Evolutionary conservation across 23 tunicate species (phyloP).

Genomic region (Ascidia mentula): DNA sequence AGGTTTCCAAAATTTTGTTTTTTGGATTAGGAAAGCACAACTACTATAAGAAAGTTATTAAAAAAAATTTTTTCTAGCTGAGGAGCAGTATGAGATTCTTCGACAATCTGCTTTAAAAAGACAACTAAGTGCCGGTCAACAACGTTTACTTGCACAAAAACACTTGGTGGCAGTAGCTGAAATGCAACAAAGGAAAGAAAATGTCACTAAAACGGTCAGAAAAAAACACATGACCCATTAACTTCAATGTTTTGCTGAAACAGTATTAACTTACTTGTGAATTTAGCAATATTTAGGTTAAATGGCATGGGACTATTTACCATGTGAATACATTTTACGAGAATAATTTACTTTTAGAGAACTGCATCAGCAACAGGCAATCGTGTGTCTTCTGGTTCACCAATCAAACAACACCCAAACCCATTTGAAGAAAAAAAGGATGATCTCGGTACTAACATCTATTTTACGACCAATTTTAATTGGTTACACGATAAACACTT

Average conservation of each 20-base stretch:
- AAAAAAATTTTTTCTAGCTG: conserved; percentile 36
- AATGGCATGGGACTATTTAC: too few relatives aligned
- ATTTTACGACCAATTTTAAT: too few relatives aligned
- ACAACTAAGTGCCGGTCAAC: conserved; percentile 81
- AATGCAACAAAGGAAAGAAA: conserved; percentile 65
- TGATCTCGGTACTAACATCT: background rate
- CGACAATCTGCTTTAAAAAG: conserved; percentile 74
- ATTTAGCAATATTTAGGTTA: too few relatives aligned
- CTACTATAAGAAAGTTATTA: background rate
- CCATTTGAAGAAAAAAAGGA: conserved; percentile 29
- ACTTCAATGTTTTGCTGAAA: too few relatives aligned
- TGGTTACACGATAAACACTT: too few relatives aligned
- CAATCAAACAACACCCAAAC: conserved; percentile 52
- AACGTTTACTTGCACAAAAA: conserved; percentile 73
- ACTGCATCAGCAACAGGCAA: conserved; percentile 12
- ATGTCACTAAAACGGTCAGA: conserved; percentile 33
- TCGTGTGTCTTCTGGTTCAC: conserved; percentile 13
- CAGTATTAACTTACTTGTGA: too few relatives aligned
- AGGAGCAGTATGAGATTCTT: conserved; percentile 79
- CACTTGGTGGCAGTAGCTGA: conserved; percentile 89
- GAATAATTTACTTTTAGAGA: conserved; percentile 15
- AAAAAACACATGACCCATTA: too few relatives aligned
- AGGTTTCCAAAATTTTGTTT: too few relatives aligned
- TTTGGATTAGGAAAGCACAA: background rate
- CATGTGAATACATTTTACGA: too few relatives aligned